A percentile compares a stretch with the other conserved stretches of the same genome.
These are phyloP conservation scores for Candoia aspera DNA, from an alignment of 2,113 vertebrate genomes.

Conservation along the genomic window DNA sequence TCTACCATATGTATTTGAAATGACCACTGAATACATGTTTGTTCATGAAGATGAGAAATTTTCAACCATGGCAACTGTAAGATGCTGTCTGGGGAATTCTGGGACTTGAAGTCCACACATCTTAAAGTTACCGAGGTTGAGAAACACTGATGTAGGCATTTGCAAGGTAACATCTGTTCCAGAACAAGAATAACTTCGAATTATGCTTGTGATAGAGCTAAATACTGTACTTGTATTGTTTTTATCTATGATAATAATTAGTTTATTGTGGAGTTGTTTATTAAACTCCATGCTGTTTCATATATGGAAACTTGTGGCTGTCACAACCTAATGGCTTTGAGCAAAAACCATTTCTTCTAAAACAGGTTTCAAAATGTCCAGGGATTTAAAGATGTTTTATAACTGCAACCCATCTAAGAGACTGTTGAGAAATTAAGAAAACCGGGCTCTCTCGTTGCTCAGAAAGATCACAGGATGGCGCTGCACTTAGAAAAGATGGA, in stretches of 20 bases:
- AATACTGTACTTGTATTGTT: not conserved
- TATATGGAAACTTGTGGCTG: not conserved
- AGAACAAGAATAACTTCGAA: not conserved
- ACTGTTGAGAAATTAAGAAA: not conserved
- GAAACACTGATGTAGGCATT: not conserved
- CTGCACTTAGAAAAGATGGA: not conserved
- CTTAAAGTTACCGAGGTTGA: not conserved
- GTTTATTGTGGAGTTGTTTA: not conserved
- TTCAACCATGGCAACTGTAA: no score
- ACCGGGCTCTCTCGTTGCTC: not conserved
- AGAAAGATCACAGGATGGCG: not conserved
- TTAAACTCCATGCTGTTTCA: not conserved
- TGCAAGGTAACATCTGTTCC: not conserved
- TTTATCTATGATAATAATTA: not conserved
- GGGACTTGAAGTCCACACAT: no score
- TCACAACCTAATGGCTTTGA: not conserved
- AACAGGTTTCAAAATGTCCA: no score
- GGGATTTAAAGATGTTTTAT: no score
- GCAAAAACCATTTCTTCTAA: no score
- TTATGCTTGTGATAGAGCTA: not conserved
- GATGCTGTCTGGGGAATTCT: no score
- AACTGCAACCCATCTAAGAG: not conserved
- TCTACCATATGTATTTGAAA: no score
- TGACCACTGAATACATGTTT: no score
- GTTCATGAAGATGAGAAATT: no score